A percentile compares a stretch with the other conserved stretches of the same genome.
Evolutionary conservation across 37 sponge, comb jelly and placozoan genomes (phyloP).

Genomic region (Trichoplax adhaerens): DNA sequence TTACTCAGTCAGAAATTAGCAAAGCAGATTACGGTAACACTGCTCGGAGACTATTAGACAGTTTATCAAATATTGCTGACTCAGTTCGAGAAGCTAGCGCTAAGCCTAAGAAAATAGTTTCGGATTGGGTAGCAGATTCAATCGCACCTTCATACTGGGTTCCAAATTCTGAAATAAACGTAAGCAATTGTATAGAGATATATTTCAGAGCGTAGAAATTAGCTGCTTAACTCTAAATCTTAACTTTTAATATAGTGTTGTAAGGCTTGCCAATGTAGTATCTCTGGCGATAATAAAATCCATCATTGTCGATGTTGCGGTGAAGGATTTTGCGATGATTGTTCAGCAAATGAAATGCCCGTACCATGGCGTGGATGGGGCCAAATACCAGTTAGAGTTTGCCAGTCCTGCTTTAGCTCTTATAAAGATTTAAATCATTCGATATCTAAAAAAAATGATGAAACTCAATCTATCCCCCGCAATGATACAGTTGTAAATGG

Average conservation of each 20-base stretch:
- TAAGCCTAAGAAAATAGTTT: conserved; percentile 33
- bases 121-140: conserved; percentile 64
- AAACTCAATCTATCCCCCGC: neutral
- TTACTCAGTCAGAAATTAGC: conserved; percentile 7
- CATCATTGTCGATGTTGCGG: conserved; percentile 96
- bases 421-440: neutral
- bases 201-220: too few species aligned
- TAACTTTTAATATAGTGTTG: too few species aligned
- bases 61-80: conserved; percentile 33
- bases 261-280: too few species aligned
- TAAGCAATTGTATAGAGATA: neutral
- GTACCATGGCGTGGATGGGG: conserved; percentile 96
- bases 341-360: conserved; percentile 48
- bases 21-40: conserved; percentile 26
- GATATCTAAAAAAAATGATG: neutral
- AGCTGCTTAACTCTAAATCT: too few species aligned
- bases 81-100: conserved; percentile 37
- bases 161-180: conserved; percentile 49
- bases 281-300: conserved; percentile 22
- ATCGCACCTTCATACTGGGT: conserved; percentile 82
- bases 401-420: conserved; percentile 45
- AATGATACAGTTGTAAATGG: too few species aligned
- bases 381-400: conserved; percentile 57
- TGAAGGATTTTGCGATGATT: conserved; percentile 66
- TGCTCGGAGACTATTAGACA: conserved; percentile 46